Conservation (phyloP, 2,888 invertebrate species). For the Tetropium fuscum region DNA sequence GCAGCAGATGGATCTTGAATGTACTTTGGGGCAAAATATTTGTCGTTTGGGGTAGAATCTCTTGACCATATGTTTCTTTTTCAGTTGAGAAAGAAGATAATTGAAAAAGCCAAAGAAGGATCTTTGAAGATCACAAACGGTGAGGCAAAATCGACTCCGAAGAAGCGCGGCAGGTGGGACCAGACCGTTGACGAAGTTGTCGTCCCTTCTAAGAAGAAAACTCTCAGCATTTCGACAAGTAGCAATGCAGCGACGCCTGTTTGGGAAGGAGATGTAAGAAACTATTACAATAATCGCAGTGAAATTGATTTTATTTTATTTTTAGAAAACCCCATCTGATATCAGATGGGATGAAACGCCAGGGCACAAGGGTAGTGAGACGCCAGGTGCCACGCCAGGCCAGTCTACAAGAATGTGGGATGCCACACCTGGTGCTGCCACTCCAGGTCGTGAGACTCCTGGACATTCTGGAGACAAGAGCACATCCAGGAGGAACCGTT, state of each 20-base stretch:
- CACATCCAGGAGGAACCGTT: conserved; percentile 91
- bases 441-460: conserved; percentile 88
- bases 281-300: neutral
- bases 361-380: conserved; percentile 82
- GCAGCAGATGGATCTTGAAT: too few relatives aligned
- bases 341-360: conserved; percentile 97
- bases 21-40: too few relatives aligned
- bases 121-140: conserved; percentile 80
- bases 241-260: conserved; percentile 77
- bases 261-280: conserved; percentile 83
- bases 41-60: too few relatives aligned
- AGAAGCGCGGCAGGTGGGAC: conserved; percentile 95
- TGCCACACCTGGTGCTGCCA: conserved; percentile 94
- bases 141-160: conserved; percentile 75
- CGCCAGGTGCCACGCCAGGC: conserved; percentile 93
- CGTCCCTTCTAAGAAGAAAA: conserved; percentile 79
- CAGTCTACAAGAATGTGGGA: conserved; percentile 95
- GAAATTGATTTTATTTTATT: conserved; percentile 27
- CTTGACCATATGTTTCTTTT: conserved; percentile 47
- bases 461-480: conserved; percentile 72
- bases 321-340: conserved; percentile 79
- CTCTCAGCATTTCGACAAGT: conserved; percentile 68
- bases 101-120: conserved; percentile 95
- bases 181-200: conserved; percentile 89
- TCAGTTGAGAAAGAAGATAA: conserved; percentile 87